Evolutionary conservation across 2,113 vertebrate genomes (phyloP).

Genomic region (Propithecus coquereli): DNA sequence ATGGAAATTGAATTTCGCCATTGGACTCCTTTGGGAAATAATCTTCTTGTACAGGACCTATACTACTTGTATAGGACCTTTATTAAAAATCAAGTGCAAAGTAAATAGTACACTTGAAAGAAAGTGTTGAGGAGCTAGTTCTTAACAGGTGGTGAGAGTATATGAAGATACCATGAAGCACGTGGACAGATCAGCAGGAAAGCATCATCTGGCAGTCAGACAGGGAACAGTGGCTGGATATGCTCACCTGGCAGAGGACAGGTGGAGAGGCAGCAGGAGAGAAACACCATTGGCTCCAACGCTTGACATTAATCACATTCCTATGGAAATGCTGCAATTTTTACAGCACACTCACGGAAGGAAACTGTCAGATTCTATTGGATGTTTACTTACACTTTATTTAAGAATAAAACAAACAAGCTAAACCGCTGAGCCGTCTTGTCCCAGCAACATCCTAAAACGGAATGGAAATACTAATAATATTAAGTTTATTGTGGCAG

Average conservation of each 20-base stretch:
- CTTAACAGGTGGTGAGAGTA: neutral
- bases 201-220: constrained; percentile 67
- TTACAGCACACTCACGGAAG: constrained; percentile 64
- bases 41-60: neutral
- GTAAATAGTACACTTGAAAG: neutral
- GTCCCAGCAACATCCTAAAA: neutral
- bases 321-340: constrained; percentile 72
- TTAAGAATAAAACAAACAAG: constrained; percentile 36
- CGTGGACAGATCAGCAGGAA: constrained; percentile 62
- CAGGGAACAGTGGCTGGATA: constrained; percentile 57
- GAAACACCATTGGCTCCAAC: constrained; percentile 50
- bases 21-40: neutral
- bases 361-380: constrained; percentile 62
- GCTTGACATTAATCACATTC: constrained; percentile 81
- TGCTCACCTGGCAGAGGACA: constrained; percentile 74
- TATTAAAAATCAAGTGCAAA: neutral
- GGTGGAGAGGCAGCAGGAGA: constrained; percentile 79
- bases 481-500: neutral
- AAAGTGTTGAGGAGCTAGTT: neutral
- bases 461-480: neutral
- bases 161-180: constrained; percentile 50
- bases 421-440: neutral
- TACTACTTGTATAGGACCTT: neutral
- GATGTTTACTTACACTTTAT: neutral
- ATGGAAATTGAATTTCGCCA: neutral